These are phyloP conservation scores for Furcifer pardalis DNA, from an alignment of 2,797 vertebrate species.

Conservation along the genomic window DNA sequence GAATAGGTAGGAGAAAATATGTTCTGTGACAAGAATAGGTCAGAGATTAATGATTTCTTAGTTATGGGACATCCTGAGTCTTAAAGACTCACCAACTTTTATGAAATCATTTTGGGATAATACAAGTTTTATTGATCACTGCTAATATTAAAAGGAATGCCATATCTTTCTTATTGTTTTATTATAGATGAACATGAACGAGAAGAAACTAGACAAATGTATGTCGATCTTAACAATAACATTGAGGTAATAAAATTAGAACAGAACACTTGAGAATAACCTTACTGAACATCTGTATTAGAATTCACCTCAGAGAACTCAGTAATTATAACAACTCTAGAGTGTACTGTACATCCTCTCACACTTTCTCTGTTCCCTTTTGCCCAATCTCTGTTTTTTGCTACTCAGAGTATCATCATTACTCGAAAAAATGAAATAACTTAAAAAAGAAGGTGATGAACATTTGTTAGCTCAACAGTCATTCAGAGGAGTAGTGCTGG, in stretches of 20 bases:
- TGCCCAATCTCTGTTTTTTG: not conserved
- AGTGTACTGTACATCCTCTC: not conserved
- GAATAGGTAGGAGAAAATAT: too few relatives aligned
- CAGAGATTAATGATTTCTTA: not conserved
- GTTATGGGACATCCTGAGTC: not conserved
- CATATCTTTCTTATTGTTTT: slow-evolving; percentile 45
- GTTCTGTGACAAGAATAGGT: not conserved
- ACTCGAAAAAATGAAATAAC: slow-evolving; percentile 12
- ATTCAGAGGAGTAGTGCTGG: not conserved
- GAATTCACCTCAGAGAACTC: not conserved
- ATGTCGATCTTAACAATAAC: slow-evolving; percentile 81
- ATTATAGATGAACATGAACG: slow-evolving; percentile 89
- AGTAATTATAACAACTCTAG: not conserved
- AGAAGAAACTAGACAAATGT: slow-evolving; percentile 88
- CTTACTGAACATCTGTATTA: not conserved
- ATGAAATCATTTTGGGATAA: not conserved
- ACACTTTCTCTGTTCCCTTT: not conserved
- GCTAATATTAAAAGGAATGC: not conserved
- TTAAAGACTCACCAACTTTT: not conserved
- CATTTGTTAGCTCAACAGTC: not conserved
- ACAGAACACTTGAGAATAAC: slow-evolving; percentile 35
- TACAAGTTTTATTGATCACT: not conserved
- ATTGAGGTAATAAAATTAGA: slow-evolving; percentile 79
- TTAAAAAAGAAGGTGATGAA: not conserved
- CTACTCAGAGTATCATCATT: not conserved